Evolutionary conservation across 2,888 invertebrate species (phyloP), one percentile per base, ranked within the genome.

Genomic region (Perithous albicinctus): DNA sequence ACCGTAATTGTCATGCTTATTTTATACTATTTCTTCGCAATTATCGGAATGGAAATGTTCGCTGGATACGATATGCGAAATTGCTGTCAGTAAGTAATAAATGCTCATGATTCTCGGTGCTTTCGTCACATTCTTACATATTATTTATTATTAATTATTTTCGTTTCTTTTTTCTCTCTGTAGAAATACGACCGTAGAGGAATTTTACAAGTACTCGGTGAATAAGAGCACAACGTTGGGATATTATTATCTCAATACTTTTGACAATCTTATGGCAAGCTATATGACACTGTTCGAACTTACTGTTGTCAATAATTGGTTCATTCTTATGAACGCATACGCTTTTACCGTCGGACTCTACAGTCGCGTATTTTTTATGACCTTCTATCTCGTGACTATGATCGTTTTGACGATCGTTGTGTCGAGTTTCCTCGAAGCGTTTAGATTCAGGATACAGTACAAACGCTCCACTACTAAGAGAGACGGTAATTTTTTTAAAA

Each of bases 241-340:
- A n/a, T 97, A 96, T 93, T 98, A 97, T 92, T 98, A 97, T 91
- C 93, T 98, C 61, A 98, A 98, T 93, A 97, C 96, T 88, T 98
- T 97, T 93, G 95, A 96, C 90, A 96, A 97, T 93, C 93, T 97
- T 12, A 93, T 97, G 80, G 95, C 95, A 6, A 96, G 96, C 89
- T 95, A 95, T 61, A 97, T 98, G 84, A 97, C 98, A 0, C 93
- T 98, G 85, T 98, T 98, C 93, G 97, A 98, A 93, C 93, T 98
- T 87, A 98, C 97, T 0, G 97, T 98, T 10, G 97, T 98, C 77
- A 98, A 98, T 93, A 98, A 98, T 93, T 98, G 98, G 98, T 97
- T 98, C 89, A 96, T 97, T 77, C 95, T 97, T 26, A 98, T 98
- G 98, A 97, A 97, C 91, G 97, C 96, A 0, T 97, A 96, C 90